Percentiles rank a stretch among this genome's conserved stretches.
Conservation (phyloP, 2,888 invertebrate species). For the Pammene aurita region DNA sequence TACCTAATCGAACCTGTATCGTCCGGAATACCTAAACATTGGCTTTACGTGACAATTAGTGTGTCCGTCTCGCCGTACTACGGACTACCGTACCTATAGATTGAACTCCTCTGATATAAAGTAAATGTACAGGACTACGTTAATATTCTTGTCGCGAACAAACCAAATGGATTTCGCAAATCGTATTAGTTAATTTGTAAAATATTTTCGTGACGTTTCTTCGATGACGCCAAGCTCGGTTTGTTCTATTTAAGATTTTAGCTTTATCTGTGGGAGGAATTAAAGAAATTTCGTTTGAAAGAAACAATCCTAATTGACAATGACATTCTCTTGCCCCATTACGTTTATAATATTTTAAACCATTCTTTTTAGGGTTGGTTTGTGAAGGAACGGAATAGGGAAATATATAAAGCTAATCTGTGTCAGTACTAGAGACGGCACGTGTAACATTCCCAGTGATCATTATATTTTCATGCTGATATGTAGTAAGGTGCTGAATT, state of each 20-base stretch:
- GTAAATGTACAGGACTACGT: conserved; percentile 20
- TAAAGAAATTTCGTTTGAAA: neutral
- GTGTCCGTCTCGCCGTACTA: neutral
- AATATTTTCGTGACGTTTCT: conserved; percentile 6
- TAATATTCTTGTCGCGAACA: conserved; percentile 30
- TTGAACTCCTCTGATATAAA: conserved; percentile 20
- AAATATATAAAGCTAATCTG: too few species aligned
- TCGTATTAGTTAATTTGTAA: conserved; percentile 21
- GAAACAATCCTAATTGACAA: too few species aligned
- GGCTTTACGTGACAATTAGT: conserved; percentile 12
- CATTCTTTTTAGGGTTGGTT: too few species aligned
- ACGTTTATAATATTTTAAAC: too few species aligned
- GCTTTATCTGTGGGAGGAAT: too few species aligned
- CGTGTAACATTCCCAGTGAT: too few species aligned
- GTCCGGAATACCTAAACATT: neutral
- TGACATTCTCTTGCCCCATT: too few species aligned
- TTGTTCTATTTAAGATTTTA: too few species aligned
- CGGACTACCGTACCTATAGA: conserved; percentile 8
- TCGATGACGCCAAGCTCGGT: neutral
- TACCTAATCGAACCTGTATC: neutral
- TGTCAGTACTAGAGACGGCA: too few species aligned
- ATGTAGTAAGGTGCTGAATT: too few species aligned
- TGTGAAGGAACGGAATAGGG: too few species aligned
- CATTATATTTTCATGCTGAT: too few species aligned
- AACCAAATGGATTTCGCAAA: conserved; percentile 33